Base-by-base conservation (phyloP, 1,140 invertebrate genomes). In the Drosophila biarmipes region DNA sequence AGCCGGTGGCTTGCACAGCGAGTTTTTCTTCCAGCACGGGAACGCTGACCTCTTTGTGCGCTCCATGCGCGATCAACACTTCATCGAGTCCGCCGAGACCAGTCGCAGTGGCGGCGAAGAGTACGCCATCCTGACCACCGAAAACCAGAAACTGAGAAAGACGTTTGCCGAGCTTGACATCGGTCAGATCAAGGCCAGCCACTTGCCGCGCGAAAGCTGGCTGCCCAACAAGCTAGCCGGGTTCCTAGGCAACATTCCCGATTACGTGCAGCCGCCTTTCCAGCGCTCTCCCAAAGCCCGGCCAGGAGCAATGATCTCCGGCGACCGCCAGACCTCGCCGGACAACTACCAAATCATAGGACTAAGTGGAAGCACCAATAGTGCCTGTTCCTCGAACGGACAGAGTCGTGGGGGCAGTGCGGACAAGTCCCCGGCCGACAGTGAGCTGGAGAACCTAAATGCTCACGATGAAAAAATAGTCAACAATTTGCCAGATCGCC, bases 141-240 rank as follows among this genome's bases (percentile, higher is more conserved):
- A 63, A 91, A 93, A 93, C n/a, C 94, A 95, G 80, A 94, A 95
- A 34, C 80, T 98, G 43, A 95, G 96, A 59, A 95, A 95, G 85
- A 97, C 97, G 0, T 97, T 98, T 87, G 96, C 96, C 31, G 96
- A 97, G 78, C 92, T 98, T 34, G 95, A 97, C 79, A 93, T 98
- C 35, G 91, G 85, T 4, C 90, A 92, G 31, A 92, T 92, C 3
- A 92, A 92, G 27, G 67, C 87, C 11, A 84, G 68, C 17, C 66
- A 73, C 0, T 45, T 78, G 45, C 64, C 66, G 2, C 51, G 73
- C 1, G 81, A 91, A 0, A 90, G 91, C 27, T 92, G 91, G 91
- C 24, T 92, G 49, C 79, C 80, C n/a, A 91, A 92, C 67, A 90
- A 84, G 45, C 51, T 90, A 19, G 85, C 71, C 2, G 90, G 87